A percentile compares a stretch with the other conserved stretches of the same genome.
Conservation (phyloP, 2,888 invertebrate genomes). For the Trypoxylon attenuatum region DNA sequence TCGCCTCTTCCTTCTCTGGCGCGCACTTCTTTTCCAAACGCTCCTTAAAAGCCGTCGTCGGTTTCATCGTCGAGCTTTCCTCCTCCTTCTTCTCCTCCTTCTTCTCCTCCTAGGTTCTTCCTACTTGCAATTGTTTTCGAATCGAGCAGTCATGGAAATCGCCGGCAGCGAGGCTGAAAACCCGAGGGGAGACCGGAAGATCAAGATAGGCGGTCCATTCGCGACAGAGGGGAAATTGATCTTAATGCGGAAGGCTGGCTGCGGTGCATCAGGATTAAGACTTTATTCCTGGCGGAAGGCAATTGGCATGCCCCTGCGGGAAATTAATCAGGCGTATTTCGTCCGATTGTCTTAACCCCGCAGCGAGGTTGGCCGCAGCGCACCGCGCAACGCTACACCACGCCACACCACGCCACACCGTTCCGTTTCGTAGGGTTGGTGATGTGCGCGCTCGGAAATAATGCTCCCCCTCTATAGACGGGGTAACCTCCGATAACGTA, state of each 20-base stretch:
- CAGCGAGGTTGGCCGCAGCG: neutral
- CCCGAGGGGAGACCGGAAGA: slow-evolving; percentile 10
- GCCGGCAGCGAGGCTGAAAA: slow-evolving; percentile 23
- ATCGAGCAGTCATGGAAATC: slow-evolving; percentile 52
- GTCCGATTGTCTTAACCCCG: neutral
- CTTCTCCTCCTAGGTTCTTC: neutral
- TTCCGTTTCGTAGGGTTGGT: neutral
- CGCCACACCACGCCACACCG: neutral
- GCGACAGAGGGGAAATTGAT: slow-evolving; percentile 13
- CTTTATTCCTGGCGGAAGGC: neutral
- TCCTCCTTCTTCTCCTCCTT: slow-evolving; percentile 24
- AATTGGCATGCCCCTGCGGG: neutral
- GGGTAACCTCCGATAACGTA: neutral
- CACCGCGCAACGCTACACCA: too few relatives aligned
- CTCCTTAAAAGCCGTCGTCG: too few relatives aligned
- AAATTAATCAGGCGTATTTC: slow-evolving; percentile 2
- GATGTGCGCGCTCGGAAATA: neutral
- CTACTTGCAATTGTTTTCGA: slow-evolving; percentile 48
- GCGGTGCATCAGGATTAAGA: neutral
- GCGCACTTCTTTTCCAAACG: slow-evolving; percentile 9
- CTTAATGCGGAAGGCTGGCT: neutral
- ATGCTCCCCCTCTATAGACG: neutral
- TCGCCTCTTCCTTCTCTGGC: slow-evolving; percentile 20
- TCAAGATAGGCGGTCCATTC: slow-evolving; percentile 8
- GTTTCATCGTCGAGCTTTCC: slow-evolving; percentile 32